These are phyloP conservation scores for Myotis daubentonii DNA, from an alignment of 2,797 vertebrate genomes.

Conservation along the genomic window DNA sequence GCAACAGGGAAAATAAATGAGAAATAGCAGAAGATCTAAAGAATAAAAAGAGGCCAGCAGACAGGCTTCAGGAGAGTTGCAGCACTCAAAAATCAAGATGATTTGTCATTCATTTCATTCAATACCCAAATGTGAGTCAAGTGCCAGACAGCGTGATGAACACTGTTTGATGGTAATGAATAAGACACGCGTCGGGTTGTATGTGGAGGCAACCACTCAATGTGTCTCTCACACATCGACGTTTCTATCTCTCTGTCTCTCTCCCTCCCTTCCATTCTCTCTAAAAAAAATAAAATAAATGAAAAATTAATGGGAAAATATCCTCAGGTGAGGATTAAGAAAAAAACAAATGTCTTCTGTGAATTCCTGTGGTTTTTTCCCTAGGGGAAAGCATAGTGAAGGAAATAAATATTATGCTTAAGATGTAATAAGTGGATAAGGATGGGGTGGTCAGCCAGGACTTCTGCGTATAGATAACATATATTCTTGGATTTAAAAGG, in stretches of 20 bases:
- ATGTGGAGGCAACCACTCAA: too few relatives aligned
- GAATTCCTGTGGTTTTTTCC: background rate
- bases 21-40: background rate
- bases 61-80: background rate
- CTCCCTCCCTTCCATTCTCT: too few relatives aligned
- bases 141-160: background rate
- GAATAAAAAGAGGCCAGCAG: background rate
- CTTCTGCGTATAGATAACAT: background rate
- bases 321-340: too few relatives aligned
- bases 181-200: background rate
- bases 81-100: background rate
- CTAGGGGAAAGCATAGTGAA: background rate
- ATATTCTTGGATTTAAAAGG: background rate
- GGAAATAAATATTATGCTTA: background rate
- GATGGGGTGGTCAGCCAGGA: background rate
- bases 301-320: too few relatives aligned
- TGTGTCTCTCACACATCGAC: too few relatives aligned
- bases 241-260: too few relatives aligned
- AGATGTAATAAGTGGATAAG: background rate
- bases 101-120: background rate
- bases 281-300: too few relatives aligned
- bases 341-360: background rate
- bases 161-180: background rate
- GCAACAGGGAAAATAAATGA: background rate
- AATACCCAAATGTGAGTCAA: background rate